phyloP scores from a whole-genome alignment of 2,797 vertebrate species.

The Ciconia nigra region DNA sequence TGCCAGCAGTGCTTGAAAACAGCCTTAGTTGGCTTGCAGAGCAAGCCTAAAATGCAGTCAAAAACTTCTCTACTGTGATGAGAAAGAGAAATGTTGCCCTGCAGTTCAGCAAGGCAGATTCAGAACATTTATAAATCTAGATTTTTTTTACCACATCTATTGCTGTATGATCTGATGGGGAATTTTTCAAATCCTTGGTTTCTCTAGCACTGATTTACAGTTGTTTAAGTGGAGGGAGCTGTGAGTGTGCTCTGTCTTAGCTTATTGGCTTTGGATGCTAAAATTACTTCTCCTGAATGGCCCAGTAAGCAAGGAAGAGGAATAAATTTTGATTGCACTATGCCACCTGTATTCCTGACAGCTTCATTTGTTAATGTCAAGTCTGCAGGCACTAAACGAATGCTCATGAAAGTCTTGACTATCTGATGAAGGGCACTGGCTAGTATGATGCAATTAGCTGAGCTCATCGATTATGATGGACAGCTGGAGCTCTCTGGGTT shows the following conservation, averaged over 20 bases:
- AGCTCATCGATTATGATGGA: conserved; percentile 10
- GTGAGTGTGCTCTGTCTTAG: neutral
- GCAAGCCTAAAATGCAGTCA: neutral
- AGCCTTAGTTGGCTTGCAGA: neutral
- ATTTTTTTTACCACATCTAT: neutral
- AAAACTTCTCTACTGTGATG: neutral
- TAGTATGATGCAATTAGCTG: conserved; percentile 41
- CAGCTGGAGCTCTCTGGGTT: conserved; percentile 23
- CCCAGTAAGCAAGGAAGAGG: neutral
- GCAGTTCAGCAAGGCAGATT: neutral
- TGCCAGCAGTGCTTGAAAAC: neutral
- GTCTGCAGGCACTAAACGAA: neutral
- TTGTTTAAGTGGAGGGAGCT: neutral
- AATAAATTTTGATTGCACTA: conserved; percentile 4
- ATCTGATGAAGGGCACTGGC: conserved; percentile 4
- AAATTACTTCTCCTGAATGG: neutral
- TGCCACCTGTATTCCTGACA: conserved; percentile 28
- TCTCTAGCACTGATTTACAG: neutral
- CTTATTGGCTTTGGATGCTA: neutral
- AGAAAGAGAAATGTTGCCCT: neutral
- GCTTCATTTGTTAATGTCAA: conserved; percentile 20
- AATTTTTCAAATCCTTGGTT: neutral
- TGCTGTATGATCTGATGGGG: neutral
- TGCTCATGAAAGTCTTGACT: neutral
- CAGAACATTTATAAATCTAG: neutral